These are phyloP conservation scores for Procambarus clarkii DNA, from an alignment of 1,140 invertebrate species.

Conservation along the genomic window DNA sequence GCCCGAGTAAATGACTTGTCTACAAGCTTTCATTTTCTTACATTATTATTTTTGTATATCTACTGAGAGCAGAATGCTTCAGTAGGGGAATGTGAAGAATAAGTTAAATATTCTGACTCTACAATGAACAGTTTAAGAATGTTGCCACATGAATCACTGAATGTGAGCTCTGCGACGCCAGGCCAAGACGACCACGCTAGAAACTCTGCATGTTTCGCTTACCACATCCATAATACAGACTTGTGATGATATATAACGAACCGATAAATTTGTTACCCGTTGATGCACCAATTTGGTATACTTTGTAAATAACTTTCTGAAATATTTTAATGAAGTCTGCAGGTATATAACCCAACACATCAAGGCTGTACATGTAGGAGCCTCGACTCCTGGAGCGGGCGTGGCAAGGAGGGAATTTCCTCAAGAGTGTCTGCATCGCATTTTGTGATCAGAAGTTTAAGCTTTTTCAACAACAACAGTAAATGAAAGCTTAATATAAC, in stretches of 20 bases:
- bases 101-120: too few relatives aligned
- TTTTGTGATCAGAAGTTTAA: too few relatives aligned
- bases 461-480: too few relatives aligned
- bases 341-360: neutral
- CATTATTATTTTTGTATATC: too few relatives aligned
- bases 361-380: neutral
- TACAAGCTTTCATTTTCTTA: too few relatives aligned
- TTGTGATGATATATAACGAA: conserved; percentile 20
- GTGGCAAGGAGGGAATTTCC: neutral
- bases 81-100: too few relatives aligned
- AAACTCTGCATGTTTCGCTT: neutral
- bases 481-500: too few relatives aligned
- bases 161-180: too few relatives aligned
- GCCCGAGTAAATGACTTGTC: too few relatives aligned
- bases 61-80: too few relatives aligned
- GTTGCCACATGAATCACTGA: too few relatives aligned
- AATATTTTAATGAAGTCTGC: neutral
- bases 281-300: conserved; percentile 17
- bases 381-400: neutral
- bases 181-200: neutral
- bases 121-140: too few relatives aligned
- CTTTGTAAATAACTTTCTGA: conserved; percentile 16
- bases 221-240: neutral
- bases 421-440: neutral
- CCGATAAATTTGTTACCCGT: conserved; percentile 15